These are phyloP conservation scores for Grallaria varia DNA, from an alignment of 2,113 vertebrate species.

Conservation along the genomic window DNA sequence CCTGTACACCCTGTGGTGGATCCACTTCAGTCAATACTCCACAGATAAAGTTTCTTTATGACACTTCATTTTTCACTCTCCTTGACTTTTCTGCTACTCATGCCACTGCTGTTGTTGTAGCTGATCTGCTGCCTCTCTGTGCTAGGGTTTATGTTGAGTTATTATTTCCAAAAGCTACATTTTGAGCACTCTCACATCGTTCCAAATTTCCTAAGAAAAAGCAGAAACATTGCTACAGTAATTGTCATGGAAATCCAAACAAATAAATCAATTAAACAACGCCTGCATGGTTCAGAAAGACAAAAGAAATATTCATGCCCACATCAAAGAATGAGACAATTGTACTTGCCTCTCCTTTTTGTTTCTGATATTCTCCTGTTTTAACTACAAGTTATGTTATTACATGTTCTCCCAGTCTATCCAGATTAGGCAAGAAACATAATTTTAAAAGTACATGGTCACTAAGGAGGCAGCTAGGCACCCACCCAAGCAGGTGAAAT, in stretches of 20 bases:
- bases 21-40: not conserved
- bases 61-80: not conserved
- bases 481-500: not conserved
- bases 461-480: not conserved
- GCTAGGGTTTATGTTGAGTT: not conserved
- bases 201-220: conserved; percentile 6
- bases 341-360: not conserved
- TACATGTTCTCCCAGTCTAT: not conserved
- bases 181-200: not conserved
- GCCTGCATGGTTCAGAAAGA: not conserved
- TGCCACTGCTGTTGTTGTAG: not conserved
- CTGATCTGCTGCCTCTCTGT: not conserved
- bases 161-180: conserved; percentile 8
- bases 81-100: not conserved
- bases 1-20: not conserved
- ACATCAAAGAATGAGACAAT: not conserved
- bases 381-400: not conserved
- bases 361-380: not conserved
- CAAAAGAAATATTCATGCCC: not conserved
- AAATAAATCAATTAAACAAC: conserved; percentile 13
- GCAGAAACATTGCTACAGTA: not conserved
- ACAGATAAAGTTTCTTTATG: not conserved
- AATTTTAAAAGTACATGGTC: not conserved
- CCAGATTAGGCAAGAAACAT: not conserved
- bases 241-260: not conserved